Percentiles rank a stretch among this genome's conserved stretches.
Evolutionary conservation across 2,113 vertebrate genomes (phyloP).

Genomic region (Panthera tigris): DNA sequence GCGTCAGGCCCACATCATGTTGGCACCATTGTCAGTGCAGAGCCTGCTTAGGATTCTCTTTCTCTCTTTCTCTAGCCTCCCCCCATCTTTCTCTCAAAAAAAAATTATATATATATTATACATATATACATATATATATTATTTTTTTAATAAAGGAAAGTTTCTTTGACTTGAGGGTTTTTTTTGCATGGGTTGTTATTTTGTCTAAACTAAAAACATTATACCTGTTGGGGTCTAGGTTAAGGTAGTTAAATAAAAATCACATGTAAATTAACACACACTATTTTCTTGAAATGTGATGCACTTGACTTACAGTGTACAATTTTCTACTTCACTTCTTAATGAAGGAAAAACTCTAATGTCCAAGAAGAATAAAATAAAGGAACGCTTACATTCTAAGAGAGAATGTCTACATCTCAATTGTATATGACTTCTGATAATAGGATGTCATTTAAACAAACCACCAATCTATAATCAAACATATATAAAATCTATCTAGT

Average conservation of each 20-base stretch:
- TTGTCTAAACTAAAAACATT: conserved; percentile 38
- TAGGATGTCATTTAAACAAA: not conserved
- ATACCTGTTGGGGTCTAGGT: conserved; percentile 41
- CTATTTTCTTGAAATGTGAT: not conserved
- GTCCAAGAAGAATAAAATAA: not conserved
- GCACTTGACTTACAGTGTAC: not conserved
- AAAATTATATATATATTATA: no score
- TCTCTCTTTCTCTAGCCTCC: no score
- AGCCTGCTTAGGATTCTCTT: no score
- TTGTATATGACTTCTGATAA: not conserved
- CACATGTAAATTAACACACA: conserved; percentile 20
- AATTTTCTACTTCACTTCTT: not conserved
- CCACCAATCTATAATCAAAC: not conserved
- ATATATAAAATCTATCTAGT: not conserved
- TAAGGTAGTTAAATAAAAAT: conserved; percentile 41
- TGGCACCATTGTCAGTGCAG: no score
- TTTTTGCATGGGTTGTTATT: not conserved
- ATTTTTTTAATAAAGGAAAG: not conserved
- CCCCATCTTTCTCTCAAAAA: no score
- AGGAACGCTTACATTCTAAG: not conserved
- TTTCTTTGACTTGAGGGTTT: not conserved
- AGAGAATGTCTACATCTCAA: not conserved
- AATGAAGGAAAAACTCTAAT: not conserved
- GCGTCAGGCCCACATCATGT: no score
- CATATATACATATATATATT: no score